Evolutionary conservation across 2,113 vertebrate genomes (phyloP).

Genomic region (Phyllopteryx taeniolatus): DNA sequence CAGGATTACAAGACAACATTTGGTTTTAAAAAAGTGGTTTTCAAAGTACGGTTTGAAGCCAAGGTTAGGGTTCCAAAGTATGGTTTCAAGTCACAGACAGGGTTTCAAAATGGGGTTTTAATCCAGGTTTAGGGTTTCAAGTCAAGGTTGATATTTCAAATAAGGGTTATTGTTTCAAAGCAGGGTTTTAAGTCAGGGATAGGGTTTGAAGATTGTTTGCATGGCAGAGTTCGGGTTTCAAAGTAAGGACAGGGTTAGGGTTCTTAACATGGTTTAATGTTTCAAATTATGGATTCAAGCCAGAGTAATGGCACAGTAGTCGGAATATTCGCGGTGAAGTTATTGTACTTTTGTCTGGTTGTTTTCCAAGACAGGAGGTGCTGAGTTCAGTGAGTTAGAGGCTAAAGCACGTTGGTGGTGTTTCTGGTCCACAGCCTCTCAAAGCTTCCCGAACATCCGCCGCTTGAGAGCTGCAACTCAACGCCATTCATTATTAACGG

Average conservation of each 20-base stretch:
- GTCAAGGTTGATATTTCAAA: not conserved
- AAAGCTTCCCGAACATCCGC: slow-evolving; percentile 34
- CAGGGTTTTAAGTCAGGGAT: not conserved
- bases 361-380: not conserved
- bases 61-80: too few species aligned
- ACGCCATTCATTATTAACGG: slow-evolving; percentile 60
- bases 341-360: not conserved
- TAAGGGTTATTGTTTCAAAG: too few species aligned
- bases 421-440: slow-evolving; percentile 53
- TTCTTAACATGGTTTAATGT: not conserved
- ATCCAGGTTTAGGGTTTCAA: not conserved
- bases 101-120: not conserved
- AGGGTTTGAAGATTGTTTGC: not conserved
- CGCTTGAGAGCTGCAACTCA: slow-evolving; percentile 43
- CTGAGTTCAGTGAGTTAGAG: slow-evolving; percentile 36
- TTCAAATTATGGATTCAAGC: not conserved
- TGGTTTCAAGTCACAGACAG: too few species aligned
- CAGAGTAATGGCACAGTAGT: not conserved
- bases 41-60: too few species aligned
- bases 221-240: too few species aligned
- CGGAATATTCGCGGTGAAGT: not conserved
- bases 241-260: too few species aligned
- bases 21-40: too few species aligned
- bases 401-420: slow-evolving; percentile 29
- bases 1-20: too few species aligned